Percentiles rank a stretch among this genome's conserved stretches.
phyloP scores from a whole-genome alignment of 1,140 invertebrate species.

The Mesaphorura yosii region DNA sequence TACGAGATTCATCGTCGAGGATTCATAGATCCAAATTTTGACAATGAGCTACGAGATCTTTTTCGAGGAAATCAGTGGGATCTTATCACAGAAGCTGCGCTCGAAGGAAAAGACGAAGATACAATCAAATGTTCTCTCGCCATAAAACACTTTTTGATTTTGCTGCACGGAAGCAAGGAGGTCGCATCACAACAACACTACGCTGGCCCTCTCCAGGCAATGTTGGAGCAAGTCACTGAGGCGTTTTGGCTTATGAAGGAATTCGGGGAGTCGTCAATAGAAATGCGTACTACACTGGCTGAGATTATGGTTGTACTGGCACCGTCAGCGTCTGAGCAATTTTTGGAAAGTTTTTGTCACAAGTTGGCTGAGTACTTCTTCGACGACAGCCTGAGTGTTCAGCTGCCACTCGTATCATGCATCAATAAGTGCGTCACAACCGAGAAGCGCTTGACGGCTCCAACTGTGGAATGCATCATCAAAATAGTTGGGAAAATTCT shows the following conservation, averaged over 20 bases:
- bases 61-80: background rate
- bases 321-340: background rate
- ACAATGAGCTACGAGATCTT: background rate
- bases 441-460: background rate
- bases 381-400: background rate
- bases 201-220: too few relatives aligned
- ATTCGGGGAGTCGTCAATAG: background rate
- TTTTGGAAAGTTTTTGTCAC: background rate
- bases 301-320: slow-evolving; percentile 2
- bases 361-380: background rate
- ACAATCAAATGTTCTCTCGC: slow-evolving; percentile 10
- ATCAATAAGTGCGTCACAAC: background rate
- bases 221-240: background rate
- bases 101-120: slow-evolving; percentile 1
- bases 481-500: background rate
- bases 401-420: background rate
- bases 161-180: slow-evolving; percentile 18
- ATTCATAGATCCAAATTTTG: background rate
- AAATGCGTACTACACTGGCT: background rate
- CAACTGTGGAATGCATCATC: background rate
- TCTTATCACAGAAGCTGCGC: background rate
- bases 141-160: slow-evolving; percentile 21
- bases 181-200: too few relatives aligned
- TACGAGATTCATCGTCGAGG: background rate
- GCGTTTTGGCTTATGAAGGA: slow-evolving; percentile 32